Evolutionary conservation across 2,797 vertebrate genomes (phyloP).

Genomic region (Monodelphis domestica): DNA sequence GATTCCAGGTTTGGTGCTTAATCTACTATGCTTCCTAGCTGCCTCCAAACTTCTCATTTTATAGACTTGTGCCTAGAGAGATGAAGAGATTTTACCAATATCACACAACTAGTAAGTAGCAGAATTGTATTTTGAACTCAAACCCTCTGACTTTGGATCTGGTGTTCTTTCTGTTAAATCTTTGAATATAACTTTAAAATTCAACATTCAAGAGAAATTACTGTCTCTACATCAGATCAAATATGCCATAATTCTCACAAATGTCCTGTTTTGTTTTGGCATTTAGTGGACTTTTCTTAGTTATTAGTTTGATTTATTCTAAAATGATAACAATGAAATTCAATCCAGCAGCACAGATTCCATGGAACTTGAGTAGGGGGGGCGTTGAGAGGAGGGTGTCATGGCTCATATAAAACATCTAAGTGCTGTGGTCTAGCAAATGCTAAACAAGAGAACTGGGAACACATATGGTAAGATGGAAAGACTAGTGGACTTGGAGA

Average conservation of each 20-base stretch:
- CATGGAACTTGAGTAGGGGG: not conserved
- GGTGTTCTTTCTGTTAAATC: not conserved
- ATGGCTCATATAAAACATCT: constrained; percentile 9
- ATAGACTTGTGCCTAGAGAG: not conserved
- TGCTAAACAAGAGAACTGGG: not conserved
- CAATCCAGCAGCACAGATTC: constrained; percentile 41
- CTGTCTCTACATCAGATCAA: not conserved
- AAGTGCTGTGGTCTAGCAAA: not conserved
- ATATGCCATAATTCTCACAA: constrained; percentile 2
- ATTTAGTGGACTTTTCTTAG: constrained; percentile 51
- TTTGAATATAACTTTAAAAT: not conserved
- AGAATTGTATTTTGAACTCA: not conserved
- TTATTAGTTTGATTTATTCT: constrained; percentile 62
- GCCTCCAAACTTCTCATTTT: not conserved
- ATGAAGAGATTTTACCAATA: not conserved
- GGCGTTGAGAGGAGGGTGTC: not conserved
- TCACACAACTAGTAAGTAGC: not conserved
- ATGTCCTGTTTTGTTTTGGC: not conserved
- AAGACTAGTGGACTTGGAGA: not conserved
- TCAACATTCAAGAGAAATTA: not conserved
- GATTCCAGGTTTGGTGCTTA: too few species aligned
- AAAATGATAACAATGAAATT: constrained; percentile 24
- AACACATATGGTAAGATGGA: not conserved
- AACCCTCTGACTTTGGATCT: not conserved
- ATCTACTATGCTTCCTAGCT: too few species aligned